phyloP scores from a whole-genome alignment of 1,140 invertebrate genomes.

The Drosophila hydei region DNA sequence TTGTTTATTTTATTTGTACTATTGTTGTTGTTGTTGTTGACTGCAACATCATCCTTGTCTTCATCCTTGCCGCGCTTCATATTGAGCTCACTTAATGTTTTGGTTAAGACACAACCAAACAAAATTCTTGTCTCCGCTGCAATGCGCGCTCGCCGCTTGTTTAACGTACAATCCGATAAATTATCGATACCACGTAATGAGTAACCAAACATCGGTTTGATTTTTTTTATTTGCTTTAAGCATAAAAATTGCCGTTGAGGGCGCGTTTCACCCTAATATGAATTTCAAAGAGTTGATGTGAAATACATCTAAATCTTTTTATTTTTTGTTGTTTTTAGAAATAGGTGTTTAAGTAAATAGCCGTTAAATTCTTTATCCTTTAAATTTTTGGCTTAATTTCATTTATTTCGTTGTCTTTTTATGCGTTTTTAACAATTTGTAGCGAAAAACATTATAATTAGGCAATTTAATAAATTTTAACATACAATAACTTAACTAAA shows the following conservation, averaged over 20 bases:
- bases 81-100: slow-evolving; percentile 10
- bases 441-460: slow-evolving; percentile 28
- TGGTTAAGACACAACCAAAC: slow-evolving; percentile 27
- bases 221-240: neutral
- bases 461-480: slow-evolving; percentile 20
- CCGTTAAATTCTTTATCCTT: neutral
- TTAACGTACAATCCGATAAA: slow-evolving; percentile 44
- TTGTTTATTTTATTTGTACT: slow-evolving; percentile 11
- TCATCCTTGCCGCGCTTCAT: slow-evolving; percentile 63
- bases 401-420: slow-evolving; percentile 43
- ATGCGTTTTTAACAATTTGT: slow-evolving; percentile 32
- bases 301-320: too few species aligned
- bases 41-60: slow-evolving; percentile 41
- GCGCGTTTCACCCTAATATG: too few species aligned
- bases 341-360: neutral
- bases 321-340: too few species aligned
- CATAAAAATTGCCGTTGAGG: too few species aligned
- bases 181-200: slow-evolving; percentile 30
- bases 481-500: slow-evolving; percentile 38
- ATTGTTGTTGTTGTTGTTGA: slow-evolving; percentile 11
- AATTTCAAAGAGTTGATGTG: too few species aligned
- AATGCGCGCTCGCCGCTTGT: slow-evolving; percentile 46
- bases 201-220: slow-evolving; percentile 11
- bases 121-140: slow-evolving; percentile 32
- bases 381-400: neutral